These are phyloP conservation scores for Plectrocnemia conspersa DNA, from an alignment of 1,140 invertebrate genomes.

Conservation along the genomic window DNA sequence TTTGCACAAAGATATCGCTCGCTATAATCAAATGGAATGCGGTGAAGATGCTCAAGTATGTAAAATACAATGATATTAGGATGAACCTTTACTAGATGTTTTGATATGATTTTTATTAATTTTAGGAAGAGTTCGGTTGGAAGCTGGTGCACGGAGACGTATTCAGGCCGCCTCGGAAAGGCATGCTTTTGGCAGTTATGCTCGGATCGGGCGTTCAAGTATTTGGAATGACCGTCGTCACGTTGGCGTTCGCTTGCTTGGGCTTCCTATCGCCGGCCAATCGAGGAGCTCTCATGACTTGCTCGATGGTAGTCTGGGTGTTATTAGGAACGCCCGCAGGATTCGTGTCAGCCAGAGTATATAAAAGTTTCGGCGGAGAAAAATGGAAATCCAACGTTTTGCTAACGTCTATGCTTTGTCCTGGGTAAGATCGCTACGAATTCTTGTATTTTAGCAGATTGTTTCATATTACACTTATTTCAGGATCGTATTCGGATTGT, in stretches of 20 bases:
- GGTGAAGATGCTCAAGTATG: conserved; percentile 85
- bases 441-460: conserved; percentile 4
- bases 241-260: conserved; percentile 91
- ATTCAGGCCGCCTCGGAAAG: conserved; percentile 91
- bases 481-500: conserved; percentile 90
- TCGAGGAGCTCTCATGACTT: conserved; percentile 97
- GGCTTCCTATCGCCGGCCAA: conserved; percentile 98
- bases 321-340: conserved; percentile 93
- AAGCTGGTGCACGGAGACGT: conserved; percentile 96
- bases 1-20: conserved; percentile 95
- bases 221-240: conserved; percentile 63
- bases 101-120: conserved; percentile 7
- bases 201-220: conserved; percentile 95
- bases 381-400: conserved; percentile 98
- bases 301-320: conserved; percentile 91
- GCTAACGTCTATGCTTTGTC: conserved; percentile 91
- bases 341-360: conserved; percentile 92
- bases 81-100: neutral
- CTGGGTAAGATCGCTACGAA: conserved; percentile 65
- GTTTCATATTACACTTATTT: conserved; percentile 38
- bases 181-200: conserved; percentile 93
- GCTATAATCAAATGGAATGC: conserved; percentile 96
- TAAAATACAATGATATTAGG: conserved; percentile 7
- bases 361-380: conserved; percentile 96
- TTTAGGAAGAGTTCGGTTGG: conserved; percentile 98